Conservation (phyloP, 30 jellyfish, hydroid and myxozoan species). For the Cassiopea xamachana region DNA sequence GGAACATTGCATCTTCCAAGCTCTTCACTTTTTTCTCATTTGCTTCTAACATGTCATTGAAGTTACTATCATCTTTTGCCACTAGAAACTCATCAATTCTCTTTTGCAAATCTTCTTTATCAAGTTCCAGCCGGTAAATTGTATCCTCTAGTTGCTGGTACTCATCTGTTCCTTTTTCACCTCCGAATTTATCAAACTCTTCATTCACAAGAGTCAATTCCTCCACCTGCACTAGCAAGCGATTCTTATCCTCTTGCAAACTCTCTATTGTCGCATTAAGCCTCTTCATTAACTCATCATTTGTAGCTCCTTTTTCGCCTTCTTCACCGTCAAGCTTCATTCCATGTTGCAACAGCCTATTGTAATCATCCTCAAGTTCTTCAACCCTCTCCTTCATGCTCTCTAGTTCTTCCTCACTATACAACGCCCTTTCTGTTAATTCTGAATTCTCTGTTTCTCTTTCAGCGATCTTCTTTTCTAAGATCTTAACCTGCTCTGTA, state of each 20-base stretch:
- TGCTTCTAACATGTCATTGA: conserved; percentile 8
- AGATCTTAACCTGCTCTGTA: conserved; percentile 45
- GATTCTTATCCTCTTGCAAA: conserved; percentile 34
- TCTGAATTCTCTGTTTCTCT: conserved; percentile 62
- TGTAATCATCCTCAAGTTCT: conserved; percentile 66
- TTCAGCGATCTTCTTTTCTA: conserved; percentile 36
- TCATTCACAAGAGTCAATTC: conserved; percentile 15
- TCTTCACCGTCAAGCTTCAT: conserved; percentile 49
- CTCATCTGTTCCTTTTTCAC: conserved; percentile 3
- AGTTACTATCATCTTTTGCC: not conserved
- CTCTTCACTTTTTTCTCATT: conserved; percentile 24
- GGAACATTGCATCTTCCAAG: conserved; percentile 43
- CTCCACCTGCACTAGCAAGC: conserved; percentile 6
- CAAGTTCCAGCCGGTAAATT: conserved; percentile 49
- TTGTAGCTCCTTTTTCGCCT: not conserved
- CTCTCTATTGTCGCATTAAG: conserved; percentile 37
- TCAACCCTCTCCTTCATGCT: conserved; percentile 40
- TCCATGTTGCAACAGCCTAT: conserved; percentile 55
- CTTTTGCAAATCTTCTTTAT: conserved; percentile 42
- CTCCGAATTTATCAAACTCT: not conserved
- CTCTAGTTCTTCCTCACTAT: conserved; percentile 69
- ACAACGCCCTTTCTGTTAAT: conserved; percentile 53
- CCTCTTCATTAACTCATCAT: conserved; percentile 22
- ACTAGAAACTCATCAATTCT: conserved; percentile 27
- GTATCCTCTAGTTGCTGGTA: conserved; percentile 31